Evolutionary conservation across 2,113 vertebrate species (phyloP), one percentile per base, ranked within the genome.

Genomic region (Pseudorectes ferrugineus): DNA sequence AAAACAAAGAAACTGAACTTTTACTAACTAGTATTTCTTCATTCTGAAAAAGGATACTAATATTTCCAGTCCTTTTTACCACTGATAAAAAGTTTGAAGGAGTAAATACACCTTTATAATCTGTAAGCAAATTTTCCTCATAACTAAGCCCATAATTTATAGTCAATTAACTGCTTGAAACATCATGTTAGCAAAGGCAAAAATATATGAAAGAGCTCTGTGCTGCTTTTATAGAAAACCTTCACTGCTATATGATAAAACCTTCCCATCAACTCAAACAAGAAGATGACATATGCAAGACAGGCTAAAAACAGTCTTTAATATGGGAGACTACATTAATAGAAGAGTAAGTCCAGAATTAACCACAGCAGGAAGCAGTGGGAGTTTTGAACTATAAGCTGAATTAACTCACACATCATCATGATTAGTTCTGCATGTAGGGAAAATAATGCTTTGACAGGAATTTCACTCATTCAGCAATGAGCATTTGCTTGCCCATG

Each of bases 331-430:
- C 21, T 71, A 20, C 48, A 70, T 88, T 93, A 95, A 94, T 51
- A 97, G 90, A 85, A 93, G n/a, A 92, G 4, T 71, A 84, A 96
- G 9, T 86, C 91, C 91, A 89, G 68, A 95, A 95, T 89, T 97
- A 96, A 87, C 40, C 65, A 63, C 51, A 93, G 91, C 72, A 94
- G 94, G 94, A 97, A 95, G 88, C 59, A 86, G 86, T 87, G 72
- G 83, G 91, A 92, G 92, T 91, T 88, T 29, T 40, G 72, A 93
- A 90, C 79, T 77, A 12, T 18, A 88, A 92, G 48, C 55, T 80
- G 94, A 92, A 95, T 92, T 62, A 93, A 88, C 70, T 89, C 73
- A 51, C 24, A 81, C 61, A 96, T 86, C 75, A 74, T 66, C 22
- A 19, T n/a, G 57, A 90, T 90, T 54, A 86, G 52, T 80, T 85